phyloP scores from a whole-genome alignment of 30 jellyfish, hydroid and myxozoan genomes.

The Phacellophora camtschatica region DNA sequence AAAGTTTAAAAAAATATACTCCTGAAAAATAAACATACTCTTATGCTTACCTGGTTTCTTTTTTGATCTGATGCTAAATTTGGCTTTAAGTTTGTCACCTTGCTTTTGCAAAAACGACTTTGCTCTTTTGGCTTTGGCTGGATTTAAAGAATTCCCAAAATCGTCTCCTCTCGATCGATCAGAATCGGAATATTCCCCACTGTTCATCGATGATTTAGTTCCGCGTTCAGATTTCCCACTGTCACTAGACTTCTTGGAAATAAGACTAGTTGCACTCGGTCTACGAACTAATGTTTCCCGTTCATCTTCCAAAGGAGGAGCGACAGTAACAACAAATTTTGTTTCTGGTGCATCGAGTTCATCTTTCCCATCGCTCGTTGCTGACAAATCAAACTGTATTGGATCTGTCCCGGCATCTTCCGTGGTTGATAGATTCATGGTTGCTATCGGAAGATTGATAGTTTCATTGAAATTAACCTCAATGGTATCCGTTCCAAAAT shows the following conservation, averaged over 20 bases:
- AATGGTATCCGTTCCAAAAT: conserved; percentile 45
- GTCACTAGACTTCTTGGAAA: conserved; percentile 53
- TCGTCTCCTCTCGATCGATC: conserved; percentile 52
- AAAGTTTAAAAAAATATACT: background rate
- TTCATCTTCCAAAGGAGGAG: conserved; percentile 2
- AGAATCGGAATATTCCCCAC: conserved; percentile 55
- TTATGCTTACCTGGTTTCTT: conserved; percentile 41
- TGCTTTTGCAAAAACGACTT: conserved; percentile 84
- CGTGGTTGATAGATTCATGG: background rate
- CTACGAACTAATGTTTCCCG: conserved; percentile 4
- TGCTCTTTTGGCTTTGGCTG: conserved; percentile 35
- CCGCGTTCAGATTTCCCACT: conserved; percentile 64
- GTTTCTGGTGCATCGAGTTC: background rate
- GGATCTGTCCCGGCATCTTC: conserved; percentile 34
- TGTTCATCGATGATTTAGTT: conserved; percentile 10
- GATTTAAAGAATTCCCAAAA: conserved; percentile 1
- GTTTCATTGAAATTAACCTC: conserved; percentile 42
- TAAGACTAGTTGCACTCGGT: conserved; percentile 53
- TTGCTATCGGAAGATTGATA: conserved; percentile 40
- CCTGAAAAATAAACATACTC: background rate
- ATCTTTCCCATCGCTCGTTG: background rate
- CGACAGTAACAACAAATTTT: background rate
- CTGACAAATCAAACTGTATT: background rate
- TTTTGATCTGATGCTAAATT: conserved; percentile 60
- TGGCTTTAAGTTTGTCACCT: conserved; percentile 73